Evolutionary conservation across 2,888 invertebrate species (phyloP).

Genomic region (Lasius platythorax): DNA sequence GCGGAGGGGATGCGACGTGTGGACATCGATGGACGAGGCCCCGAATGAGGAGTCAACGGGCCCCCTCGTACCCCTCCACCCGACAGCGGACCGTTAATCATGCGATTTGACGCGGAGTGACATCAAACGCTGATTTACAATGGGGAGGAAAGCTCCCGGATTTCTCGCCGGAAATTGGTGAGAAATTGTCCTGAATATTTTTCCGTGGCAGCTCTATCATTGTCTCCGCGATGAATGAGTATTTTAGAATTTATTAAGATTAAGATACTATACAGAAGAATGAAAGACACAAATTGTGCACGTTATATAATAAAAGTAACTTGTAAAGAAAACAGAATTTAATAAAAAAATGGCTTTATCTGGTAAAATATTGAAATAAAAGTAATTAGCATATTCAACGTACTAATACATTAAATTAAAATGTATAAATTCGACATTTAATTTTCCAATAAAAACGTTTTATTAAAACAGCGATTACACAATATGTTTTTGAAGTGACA

Average conservation of each 20-base stretch:
- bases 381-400: neutral
- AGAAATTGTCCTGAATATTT: conserved; percentile 24
- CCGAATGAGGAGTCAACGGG: conserved; percentile 58
- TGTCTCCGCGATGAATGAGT: neutral
- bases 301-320: neutral
- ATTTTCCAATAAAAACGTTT: neutral
- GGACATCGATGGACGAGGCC: conserved; percentile 51
- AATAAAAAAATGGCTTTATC: neutral
- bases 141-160: conserved; percentile 68
- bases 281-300: neutral
- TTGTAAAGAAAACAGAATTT: neutral
- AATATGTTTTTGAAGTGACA: neutral
- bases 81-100: conserved; percentile 79
- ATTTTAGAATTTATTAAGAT: neutral
- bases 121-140: conserved; percentile 81
- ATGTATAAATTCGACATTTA: conserved; percentile 1
- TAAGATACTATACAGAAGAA: neutral
- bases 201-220: neutral
- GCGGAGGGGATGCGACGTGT: conserved; percentile 43
- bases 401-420: neutral
- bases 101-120: conserved; percentile 79
- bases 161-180: conserved; percentile 67
- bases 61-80: conserved; percentile 34
- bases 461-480: neutral
- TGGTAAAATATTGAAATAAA: neutral